A percentile compares a stretch with the other conserved stretches of the same genome.
Evolutionary conservation across 2,888 invertebrate species (phyloP).

Genomic region (Apamea monoglypha): DNA sequence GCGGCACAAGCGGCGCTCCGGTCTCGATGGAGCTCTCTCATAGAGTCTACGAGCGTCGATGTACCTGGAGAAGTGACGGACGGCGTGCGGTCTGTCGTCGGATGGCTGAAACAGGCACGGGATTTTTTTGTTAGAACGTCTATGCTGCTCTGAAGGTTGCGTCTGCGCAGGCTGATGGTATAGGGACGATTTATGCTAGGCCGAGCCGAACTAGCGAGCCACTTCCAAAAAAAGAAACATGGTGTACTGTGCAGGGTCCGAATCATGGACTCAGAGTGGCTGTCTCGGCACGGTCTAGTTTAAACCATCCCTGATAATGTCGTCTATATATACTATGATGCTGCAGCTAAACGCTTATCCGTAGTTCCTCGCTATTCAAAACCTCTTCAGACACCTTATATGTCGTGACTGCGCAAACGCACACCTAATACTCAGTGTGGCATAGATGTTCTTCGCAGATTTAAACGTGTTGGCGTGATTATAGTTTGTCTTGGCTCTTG

Average conservation of each 20-base stretch:
- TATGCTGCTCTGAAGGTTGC: slow-evolving; percentile 22
- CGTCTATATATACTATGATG: not conserved
- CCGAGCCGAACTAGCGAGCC: not conserved
- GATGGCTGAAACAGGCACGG: slow-evolving; percentile 95
- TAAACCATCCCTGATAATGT: slow-evolving; percentile 5
- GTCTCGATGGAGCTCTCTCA: slow-evolving; percentile 93
- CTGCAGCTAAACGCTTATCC: too few species aligned
- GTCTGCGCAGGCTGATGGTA: not conserved
- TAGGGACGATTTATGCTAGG: slow-evolving; percentile 3
- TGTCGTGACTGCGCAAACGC: not conserved
- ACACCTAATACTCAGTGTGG: slow-evolving; percentile 14
- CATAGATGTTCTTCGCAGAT: slow-evolving; percentile 31
- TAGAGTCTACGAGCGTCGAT: slow-evolving; percentile 93
- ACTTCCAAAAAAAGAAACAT: not conserved
- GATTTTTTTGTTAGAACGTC: not conserved
- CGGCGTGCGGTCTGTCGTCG: slow-evolving; percentile 94
- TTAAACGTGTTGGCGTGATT: slow-evolving; percentile 43
- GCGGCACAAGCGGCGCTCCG: slow-evolving; percentile 93
- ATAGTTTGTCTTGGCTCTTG: slow-evolving; percentile 42
- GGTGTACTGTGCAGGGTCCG: not conserved
- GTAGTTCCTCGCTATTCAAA: too few species aligned
- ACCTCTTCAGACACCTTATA: not conserved
- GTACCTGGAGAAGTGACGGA: slow-evolving; percentile 92
- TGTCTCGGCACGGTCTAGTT: not conserved
- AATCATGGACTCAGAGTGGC: not conserved